phyloP scores from a whole-genome alignment of 2,888 invertebrate genomes.

The Phymatocera aterrima region DNA sequence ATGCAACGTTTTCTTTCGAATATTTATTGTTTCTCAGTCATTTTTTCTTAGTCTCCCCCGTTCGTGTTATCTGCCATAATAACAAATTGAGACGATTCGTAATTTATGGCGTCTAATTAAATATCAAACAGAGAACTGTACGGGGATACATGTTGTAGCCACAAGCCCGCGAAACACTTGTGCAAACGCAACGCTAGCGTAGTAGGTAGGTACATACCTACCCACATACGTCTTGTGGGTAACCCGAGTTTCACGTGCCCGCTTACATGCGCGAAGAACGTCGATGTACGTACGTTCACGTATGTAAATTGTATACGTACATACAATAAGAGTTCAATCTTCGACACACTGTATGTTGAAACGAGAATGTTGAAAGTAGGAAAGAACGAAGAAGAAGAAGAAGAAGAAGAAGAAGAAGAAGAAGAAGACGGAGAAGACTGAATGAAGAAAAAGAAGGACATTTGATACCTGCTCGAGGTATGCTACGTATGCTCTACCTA shows the following conservation, averaged over 20 bases:
- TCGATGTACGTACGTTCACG: too few relatives aligned
- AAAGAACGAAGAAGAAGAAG: too few relatives aligned
- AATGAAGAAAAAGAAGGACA: too few relatives aligned
- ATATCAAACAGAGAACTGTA: conserved; percentile 3
- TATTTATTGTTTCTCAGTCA: too few relatives aligned
- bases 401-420: too few relatives aligned
- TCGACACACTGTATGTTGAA: neutral
- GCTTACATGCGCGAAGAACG: neutral
- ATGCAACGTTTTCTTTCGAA: neutral
- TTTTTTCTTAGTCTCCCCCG: too few relatives aligned
- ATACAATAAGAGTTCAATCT: conserved; percentile 1
- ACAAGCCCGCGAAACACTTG: conserved; percentile 23
- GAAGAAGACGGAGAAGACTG: too few relatives aligned
- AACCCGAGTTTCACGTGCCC: conserved; percentile 1
- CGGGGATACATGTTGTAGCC: neutral
- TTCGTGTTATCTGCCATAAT: neutral
- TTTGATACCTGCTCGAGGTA: too few relatives aligned
- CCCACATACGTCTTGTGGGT: neutral
- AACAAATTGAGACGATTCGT: conserved; percentile 24
- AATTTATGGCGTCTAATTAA: conserved; percentile 15
- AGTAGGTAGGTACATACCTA: neutral
- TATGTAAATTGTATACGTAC: neutral
- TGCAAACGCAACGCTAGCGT: conserved; percentile 11
- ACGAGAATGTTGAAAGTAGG: too few relatives aligned
- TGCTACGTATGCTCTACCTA: too few relatives aligned